Base-by-base conservation (phyloP, 2,797 vertebrate species). In the Parambassis ranga region DNA sequence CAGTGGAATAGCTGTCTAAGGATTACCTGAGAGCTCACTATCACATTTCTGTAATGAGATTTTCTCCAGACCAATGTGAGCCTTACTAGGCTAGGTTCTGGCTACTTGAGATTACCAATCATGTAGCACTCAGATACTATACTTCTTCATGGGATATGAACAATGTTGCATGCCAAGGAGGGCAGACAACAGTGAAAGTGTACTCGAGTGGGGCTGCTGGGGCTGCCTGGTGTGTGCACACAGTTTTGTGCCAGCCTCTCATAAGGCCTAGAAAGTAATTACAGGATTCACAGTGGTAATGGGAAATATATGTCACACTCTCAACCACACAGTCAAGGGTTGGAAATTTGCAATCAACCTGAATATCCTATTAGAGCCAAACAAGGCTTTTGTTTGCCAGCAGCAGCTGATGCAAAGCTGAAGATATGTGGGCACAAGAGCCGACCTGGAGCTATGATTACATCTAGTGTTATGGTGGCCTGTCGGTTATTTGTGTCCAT, bases 271-370 rank as follows among this genome's bases (percentile, higher is more conserved):
- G 28, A 87, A 77, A 87, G 84, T 90, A 91, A 91, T 92, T 91
- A 90, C 79, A 84, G 71, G 59, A 83, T 79, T 80, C 81, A 85
- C 81, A 81, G 70, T 77, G 71, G 84, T 89, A 88, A 83, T 83
- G 69, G 83, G 67, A 87, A 92, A 88, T 87, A 69, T 83, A 84
- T 85, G 87, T 89, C 85, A 86, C 69, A 69, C 70, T 75, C 70
- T 86, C 71, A 84, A 87, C 83, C 68, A 79, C 56, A 14, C 72
- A 65, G 58, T 71, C 58, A 59, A 42, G 67, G 35, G 55, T 72
- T 72, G 71, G 48, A 77, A 83, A 84, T 82, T 70, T 60, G 61
- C 78, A 87, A 85, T 89, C 82, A 79, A 55, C 42, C 58, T 75
- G 64, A 63, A 82, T 87, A 79, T 85, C 76, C 68, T 73, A 75